These are phyloP conservation scores for Hoplostethus atlanticus DNA, from an alignment of 2,797 vertebrate species.

Conservation along the genomic window DNA sequence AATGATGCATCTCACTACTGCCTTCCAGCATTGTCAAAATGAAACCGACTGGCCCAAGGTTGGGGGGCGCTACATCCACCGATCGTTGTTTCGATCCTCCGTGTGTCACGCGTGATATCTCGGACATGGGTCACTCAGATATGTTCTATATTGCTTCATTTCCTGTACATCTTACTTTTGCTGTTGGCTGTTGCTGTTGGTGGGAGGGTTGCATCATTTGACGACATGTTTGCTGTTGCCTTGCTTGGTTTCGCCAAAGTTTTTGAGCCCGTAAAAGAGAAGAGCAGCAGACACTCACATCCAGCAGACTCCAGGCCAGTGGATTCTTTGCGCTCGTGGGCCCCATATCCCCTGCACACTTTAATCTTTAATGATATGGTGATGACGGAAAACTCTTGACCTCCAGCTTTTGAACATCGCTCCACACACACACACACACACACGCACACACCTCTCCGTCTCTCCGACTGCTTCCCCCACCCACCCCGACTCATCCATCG, in stretches of 20 bases:
- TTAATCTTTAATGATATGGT: conserved; percentile 80
- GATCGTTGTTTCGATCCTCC: too few species aligned
- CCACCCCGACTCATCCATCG: conserved; percentile 46
- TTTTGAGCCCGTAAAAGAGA: conserved; percentile 44
- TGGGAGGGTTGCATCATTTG: too few species aligned
- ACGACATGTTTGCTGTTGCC: too few species aligned
- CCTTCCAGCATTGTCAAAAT: too few species aligned
- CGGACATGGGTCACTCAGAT: too few species aligned
- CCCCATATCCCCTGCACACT: conserved; percentile 42
- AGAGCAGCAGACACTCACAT: conserved; percentile 37
- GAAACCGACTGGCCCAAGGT: background rate
- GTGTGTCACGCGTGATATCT: too few species aligned
- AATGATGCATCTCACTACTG: too few species aligned
- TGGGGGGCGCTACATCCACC: too few species aligned
- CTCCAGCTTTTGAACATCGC: conserved; percentile 51
- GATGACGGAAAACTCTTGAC: conserved; percentile 80
- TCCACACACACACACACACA: conserved; percentile 29
- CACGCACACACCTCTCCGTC: conserved; percentile 47
- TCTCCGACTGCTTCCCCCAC: conserved; percentile 1
- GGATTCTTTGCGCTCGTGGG: conserved; percentile 52
- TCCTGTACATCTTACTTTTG: too few species aligned
- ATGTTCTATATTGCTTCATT: too few species aligned
- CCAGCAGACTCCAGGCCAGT: conserved; percentile 17
- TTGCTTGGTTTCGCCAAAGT: conserved; percentile 16
- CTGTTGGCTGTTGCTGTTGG: too few species aligned